Evolutionary conservation across 1,140 invertebrate species (phyloP), one percentile per base, ranked within the genome.

Genomic region (Colletes latitarsis): DNA sequence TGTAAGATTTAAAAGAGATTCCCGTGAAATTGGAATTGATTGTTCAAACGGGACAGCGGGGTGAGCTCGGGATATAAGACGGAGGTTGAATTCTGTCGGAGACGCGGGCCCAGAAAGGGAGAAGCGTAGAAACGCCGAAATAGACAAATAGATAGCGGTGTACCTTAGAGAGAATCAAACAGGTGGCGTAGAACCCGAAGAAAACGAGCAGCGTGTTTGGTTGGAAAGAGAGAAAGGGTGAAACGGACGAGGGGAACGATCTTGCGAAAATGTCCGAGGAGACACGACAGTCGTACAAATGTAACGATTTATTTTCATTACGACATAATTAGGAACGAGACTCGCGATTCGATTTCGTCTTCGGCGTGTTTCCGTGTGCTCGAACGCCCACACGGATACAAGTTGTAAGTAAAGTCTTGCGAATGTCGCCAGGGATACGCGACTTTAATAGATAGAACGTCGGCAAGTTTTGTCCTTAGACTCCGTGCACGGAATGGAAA

Each of bases 221-320:
- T 4, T 1, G 39, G 55, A 55, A 17, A 17, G 14, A 39, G 52
- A 43, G 39, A 55, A 60, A 41, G 43, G 60, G n/a, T 58, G 39
- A 43, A 43, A 21, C 14, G 30, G 49, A 39, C 30, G 52, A 21
- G 41, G 30, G 53, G 75, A 58, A 69, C 49, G 60, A 74, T 74
- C 52, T 30, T 69, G 78, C 78, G 68, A 78, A 73, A 75, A 85
- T 71, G 68, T 52, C 68, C 85, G 83, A 89, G 82, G 84, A 83
- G 77, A 90, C 80, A 86, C 85, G 85, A 77, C 80, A 41, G 69
- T 81, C 71, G 68, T 91, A 90, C 89, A 89, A 91, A 92, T 91
- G 86, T 89, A 90, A 88, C 92, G 84, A 92, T 93, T 91, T 92
- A 89, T 93, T 92, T 92, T 88, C 90, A 92, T 93, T 92, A 92